These are phyloP conservation scores for Phengaris alcon DNA, from an alignment of 2,888 invertebrate species.

Conservation along the genomic window DNA sequence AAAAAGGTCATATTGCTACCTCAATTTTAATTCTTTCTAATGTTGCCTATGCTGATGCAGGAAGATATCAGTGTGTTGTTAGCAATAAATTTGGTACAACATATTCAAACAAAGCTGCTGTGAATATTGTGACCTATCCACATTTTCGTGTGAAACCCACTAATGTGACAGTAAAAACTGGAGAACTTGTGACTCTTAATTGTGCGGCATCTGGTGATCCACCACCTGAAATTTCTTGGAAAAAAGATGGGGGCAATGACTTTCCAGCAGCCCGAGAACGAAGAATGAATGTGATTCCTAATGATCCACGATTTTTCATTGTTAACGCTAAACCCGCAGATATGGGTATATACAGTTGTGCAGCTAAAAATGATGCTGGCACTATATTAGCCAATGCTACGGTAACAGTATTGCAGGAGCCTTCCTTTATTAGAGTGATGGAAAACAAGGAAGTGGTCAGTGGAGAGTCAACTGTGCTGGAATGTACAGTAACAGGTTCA, in stretches of 20 bases:
- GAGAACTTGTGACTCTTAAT: conserved; percentile 91
- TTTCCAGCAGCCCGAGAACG: conserved; percentile 97
- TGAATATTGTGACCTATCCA: conserved; percentile 93
- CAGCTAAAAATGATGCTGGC: conserved; percentile 94
- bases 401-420: conserved; percentile 90
- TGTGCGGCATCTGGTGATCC: conserved; percentile 96
- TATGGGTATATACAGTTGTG: conserved; percentile 95
- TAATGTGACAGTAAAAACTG: conserved; percentile 91
- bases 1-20: conserved; percentile 81
- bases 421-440: conserved; percentile 92
- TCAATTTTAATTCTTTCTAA: conserved; percentile 87
- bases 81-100: conserved; percentile 93
- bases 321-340: conserved; percentile 93
- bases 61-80: conserved; percentile 95
- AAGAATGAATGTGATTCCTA: conserved; percentile 94
- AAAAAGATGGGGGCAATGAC: conserved; percentile 94
- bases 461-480: conserved; percentile 91
- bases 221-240: conserved; percentile 92
- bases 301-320: conserved; percentile 95
- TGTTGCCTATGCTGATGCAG: conserved; percentile 89
- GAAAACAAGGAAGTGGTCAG: conserved; percentile 89
- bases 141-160: conserved; percentile 90
- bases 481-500: conserved; percentile 92
- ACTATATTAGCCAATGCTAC: conserved; percentile 91
- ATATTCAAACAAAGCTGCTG: conserved; percentile 91